Evolutionary conservation across 2,113 vertebrate species (phyloP).

Genomic region (Sminthopsis crassicaudata): DNA sequence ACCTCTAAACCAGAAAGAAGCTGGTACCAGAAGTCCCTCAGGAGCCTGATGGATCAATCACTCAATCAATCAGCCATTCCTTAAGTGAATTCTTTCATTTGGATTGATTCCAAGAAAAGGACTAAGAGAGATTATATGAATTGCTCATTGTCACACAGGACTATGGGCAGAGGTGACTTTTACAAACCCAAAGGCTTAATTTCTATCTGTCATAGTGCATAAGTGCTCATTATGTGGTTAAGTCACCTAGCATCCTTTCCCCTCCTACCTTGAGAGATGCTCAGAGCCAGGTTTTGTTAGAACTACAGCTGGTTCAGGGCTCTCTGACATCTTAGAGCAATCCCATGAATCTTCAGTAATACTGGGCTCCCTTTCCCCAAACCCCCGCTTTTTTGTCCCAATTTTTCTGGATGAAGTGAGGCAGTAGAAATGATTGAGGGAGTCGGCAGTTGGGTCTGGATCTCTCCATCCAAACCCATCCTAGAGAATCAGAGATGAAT

Average conservation of each 20-base stretch:
- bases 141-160: neutral
- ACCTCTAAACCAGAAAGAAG: neutral
- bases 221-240: neutral
- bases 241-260: neutral
- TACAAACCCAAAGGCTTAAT: neutral
- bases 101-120: neutral
- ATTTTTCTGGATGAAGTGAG: neutral
- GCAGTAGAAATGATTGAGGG: neutral
- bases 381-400: neutral
- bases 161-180: neutral
- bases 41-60: neutral
- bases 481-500: neutral
- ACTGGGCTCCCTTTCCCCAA: neutral
- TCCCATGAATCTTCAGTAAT: neutral
- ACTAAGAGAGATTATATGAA: neutral
- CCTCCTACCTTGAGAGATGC: neutral
- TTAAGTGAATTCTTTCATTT: neutral
- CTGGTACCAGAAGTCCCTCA: neutral
- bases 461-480: neutral
- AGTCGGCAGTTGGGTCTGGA: neutral
- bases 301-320: neutral
- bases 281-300: neutral
- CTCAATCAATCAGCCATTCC: neutral
- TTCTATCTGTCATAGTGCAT: neutral
- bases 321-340: neutral